Evolutionary conservation across 2,888 invertebrate species (phyloP), one percentile per base, ranked within the genome.

Genomic region (Arenicola marina): DNA sequence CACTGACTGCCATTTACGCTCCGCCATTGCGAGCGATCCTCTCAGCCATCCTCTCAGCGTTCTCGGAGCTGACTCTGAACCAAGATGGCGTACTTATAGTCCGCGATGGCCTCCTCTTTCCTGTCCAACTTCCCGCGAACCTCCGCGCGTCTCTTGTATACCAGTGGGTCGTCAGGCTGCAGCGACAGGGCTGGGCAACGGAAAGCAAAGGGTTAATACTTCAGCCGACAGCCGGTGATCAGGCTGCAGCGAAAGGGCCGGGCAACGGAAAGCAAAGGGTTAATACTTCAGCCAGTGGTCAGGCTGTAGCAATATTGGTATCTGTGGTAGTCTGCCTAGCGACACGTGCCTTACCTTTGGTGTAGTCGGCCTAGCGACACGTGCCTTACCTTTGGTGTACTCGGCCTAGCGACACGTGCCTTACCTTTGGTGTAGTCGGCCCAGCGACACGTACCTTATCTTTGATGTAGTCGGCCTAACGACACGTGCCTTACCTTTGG

Each of bases 151-250:
- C 79, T 65, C 65, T 78, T 81, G 57, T 78, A 63, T 51, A 78
- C 77, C 59, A 80, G 56, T 4, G 81, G 75, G 69, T 83, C 83
- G 68, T 82, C 82, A 4, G 82, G 82, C 53, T 79, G 75, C 24
- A 83, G 69, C 44, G 67, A 63, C 44, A 83, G 69, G 2, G 81
- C 83, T 82, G 68, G 43, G 70, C 73, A 24, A 61, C 51, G 32
- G 7, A 46, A 62, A 32, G 24, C 7, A 48, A n/a, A 48, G 7
- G 11, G 43, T 18, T 18, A 38, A 15, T 11, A 11, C 11, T 38
- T 11, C 11, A 38, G 43, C 18, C 11, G 43, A 15, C 59, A 80
- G 56, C 4, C 80, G 75, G 69, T 83, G 82, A 69, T 82, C 82
- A 4, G 82, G 82, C 53, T 79, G 75, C 24, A 83, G 69, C 44